Evolutionary conservation across 2,888 invertebrate species (phyloP), one percentile per base, ranked within the genome.

Genomic region (Thera britannica): DNA sequence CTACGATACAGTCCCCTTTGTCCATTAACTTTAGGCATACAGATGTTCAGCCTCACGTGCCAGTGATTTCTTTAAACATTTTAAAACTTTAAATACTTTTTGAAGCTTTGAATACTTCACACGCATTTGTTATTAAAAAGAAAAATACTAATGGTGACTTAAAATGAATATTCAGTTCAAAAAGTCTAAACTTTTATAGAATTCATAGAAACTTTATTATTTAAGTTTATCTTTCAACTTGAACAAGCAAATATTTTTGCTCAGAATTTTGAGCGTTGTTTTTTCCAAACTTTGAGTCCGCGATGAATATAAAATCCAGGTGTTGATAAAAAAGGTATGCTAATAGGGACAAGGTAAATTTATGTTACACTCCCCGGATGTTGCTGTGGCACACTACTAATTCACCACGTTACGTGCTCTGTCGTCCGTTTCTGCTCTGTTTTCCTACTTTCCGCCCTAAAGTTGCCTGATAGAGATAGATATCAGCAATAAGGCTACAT

Each of bases 181-280:
- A 61, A 44, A 54, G 46, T 12, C 35, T 35, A 11, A 63, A 46
- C 58, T 54, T 48, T 58, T 48, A 51, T 12, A 54, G 58, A 61
- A 68, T 64, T 64, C 60, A 68, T 65, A 60, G 38, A 62, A 69
- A 65, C 55, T 69, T 69, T 12, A 46, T 6, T 57, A 56, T 1
- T 44, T 57, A 23, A 23, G 23, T 23, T 23, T 23, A 69, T 58
- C 58, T 65, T 65, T 59, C 62, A 59, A 55, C 65, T 55, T 69
- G 58, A 65, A 68, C 57, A 51, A 64, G 58, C 64, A 69, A 69
- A 69, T 69, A 69, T 69, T 69, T 69, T 62, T 62, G 58, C 51
- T 54, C 68, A 34, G 52, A 68, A 65, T 64, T 68, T 64, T 4
- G 52, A 54, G 58, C 61, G 68, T 57, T 68, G 68, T 65, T 68